Conservation (phyloP, 2,797 vertebrate genomes). For the Neoniphon sammara region DNA sequence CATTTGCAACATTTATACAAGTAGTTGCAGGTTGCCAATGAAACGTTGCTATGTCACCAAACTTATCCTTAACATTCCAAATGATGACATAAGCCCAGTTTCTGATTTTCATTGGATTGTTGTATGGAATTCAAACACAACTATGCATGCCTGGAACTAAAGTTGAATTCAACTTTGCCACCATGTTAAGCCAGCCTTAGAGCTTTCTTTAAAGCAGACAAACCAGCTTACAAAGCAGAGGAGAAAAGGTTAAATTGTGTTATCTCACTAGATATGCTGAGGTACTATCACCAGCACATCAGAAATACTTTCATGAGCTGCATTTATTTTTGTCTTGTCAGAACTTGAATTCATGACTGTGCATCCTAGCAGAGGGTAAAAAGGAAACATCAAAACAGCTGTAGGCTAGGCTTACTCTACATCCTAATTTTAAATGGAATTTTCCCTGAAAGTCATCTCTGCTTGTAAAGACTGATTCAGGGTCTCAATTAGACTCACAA, state of each 20-base stretch:
- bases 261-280: neutral
- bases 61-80: too few species aligned
- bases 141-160: too few species aligned
- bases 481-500: constrained; percentile 11
- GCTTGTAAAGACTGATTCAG: constrained; percentile 4
- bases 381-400: constrained; percentile 23
- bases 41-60: too few species aligned
- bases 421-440: constrained; percentile 1
- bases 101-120: too few species aligned
- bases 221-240: constrained; percentile 36
- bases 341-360: constrained; percentile 57
- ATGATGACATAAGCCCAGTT: too few species aligned
- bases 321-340: constrained; percentile 56
- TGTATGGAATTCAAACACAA: too few species aligned
- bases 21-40: too few species aligned
- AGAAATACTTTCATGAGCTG: constrained; percentile 26
- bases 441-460: constrained; percentile 7
- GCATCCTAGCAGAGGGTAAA: constrained; percentile 45
- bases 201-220: constrained; percentile 8
- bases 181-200: neutral
- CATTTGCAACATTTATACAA: too few species aligned
- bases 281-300: constrained; percentile 3
- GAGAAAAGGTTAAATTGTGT: neutral
- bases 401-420: neutral
- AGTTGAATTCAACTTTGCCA: too few species aligned